phyloP scores from a whole-genome alignment of 2,113 vertebrate genomes.

The Salminus brasiliensis region DNA sequence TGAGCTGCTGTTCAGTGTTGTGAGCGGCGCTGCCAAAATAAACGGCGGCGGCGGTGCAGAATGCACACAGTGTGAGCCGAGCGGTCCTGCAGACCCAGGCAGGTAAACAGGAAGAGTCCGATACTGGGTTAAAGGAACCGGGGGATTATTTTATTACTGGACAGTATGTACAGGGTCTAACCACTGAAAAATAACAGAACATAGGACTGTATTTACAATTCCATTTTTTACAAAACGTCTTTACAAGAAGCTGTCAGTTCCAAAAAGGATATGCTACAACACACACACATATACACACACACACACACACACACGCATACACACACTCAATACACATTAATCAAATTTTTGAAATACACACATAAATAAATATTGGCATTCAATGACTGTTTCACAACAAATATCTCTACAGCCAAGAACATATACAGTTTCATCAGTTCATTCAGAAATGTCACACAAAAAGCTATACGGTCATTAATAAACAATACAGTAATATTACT shows the following conservation, averaged over 20 bases:
- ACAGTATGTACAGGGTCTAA: conserved; percentile 90
- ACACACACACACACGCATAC: conserved; percentile 69
- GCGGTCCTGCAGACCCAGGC: not conserved
- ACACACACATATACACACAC: too few species aligned
- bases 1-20: conserved; percentile 52
- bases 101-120: not conserved
- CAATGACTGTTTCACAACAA: conserved; percentile 79
- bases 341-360: conserved; percentile 82
- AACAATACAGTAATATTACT: conserved; percentile 75
- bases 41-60: conserved; percentile 66
- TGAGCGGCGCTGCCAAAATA: conserved; percentile 65
- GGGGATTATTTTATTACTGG: conserved; percentile 88
- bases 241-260: conserved; percentile 82
- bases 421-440: conserved; percentile 77
- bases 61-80: conserved; percentile 36
- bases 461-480: conserved; percentile 82
- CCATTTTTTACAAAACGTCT: conserved; percentile 86
- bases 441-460: conserved; percentile 54
- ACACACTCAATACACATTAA: conserved; percentile 84
- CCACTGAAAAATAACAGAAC: conserved; percentile 84
- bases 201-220: conserved; percentile 91
- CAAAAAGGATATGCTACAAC: conserved; percentile 70
- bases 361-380: conserved; percentile 96
- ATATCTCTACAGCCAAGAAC: conserved; percentile 85
- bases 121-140: conserved; percentile 59